phyloP scores from a whole-genome alignment of 2,888 invertebrate genomes.

The Heterodera filipjevi region DNA sequence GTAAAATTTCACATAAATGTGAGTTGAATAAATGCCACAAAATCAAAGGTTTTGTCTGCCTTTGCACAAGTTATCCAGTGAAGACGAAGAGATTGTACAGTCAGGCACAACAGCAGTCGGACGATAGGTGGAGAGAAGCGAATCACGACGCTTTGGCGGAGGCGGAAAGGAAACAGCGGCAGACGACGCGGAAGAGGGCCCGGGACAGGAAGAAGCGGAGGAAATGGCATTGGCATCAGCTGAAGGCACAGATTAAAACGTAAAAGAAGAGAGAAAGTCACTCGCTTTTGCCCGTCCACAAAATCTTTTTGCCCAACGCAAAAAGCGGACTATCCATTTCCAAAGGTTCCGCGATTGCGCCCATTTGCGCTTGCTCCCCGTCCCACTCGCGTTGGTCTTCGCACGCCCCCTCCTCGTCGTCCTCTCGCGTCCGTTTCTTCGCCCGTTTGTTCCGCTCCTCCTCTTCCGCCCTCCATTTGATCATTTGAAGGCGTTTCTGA shows the following conservation, averaged over 20 bases:
- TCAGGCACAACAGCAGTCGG: not conserved
- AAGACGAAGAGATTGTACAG: not conserved
- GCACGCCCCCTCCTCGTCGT: not conserved
- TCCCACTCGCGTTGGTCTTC: not conserved
- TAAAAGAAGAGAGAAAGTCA: not conserved
- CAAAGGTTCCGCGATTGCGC: not conserved
- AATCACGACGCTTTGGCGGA: not conserved
- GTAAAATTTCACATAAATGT: constrained; percentile 15
- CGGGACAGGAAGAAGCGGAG: not conserved
- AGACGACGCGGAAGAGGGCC: not conserved
- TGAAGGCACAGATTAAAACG: not conserved
- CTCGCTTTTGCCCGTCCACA: not conserved
- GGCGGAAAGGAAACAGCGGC: not conserved
- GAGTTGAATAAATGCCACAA: not conserved
- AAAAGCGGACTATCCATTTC: constrained; percentile 6
- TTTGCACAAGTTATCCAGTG: not conserved
- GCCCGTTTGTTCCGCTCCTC: not conserved
- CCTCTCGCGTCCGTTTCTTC: not conserved
- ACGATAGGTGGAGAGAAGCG: not conserved
- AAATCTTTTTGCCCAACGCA: not conserved
- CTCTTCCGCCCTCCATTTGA: constrained; percentile 12
- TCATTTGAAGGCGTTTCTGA: not conserved
- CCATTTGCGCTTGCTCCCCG: not conserved
- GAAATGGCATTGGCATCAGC: not conserved
- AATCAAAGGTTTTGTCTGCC: not conserved